Percentiles rank a stretch among this genome's conserved stretches.
phyloP scores from a whole-genome alignment of 1,140 invertebrate species.

The Lithobius niger region DNA sequence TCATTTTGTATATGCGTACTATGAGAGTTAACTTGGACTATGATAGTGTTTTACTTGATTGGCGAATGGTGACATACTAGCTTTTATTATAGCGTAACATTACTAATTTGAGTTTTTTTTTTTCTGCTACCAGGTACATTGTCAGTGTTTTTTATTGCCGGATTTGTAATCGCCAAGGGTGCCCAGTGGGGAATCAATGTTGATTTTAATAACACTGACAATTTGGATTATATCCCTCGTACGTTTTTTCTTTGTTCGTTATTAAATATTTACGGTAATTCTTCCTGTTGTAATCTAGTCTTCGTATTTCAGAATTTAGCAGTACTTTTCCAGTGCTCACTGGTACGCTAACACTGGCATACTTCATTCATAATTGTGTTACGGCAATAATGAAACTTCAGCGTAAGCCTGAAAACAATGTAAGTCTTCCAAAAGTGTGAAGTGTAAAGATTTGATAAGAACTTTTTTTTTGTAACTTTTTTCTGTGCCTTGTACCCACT shows the following conservation, averaged over 20 bases:
- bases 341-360: conserved; percentile 70
- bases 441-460: no score
- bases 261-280: background rate
- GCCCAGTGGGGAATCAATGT: conserved; percentile 64
- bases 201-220: conserved; percentile 34
- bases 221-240: conserved; percentile 34
- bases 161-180: conserved; percentile 61
- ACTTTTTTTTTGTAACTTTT: no score
- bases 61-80: no score
- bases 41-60: no score
- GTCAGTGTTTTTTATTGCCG: conserved; percentile 60
- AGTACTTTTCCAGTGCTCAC: conserved; percentile 48
- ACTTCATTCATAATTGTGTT: conserved; percentile 87
- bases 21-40: no score
- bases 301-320: conserved; percentile 15
- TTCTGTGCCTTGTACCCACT: no score
- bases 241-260: conserved; percentile 1
- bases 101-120: conserved; percentile 4
- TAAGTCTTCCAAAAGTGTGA: no score
- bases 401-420: conserved; percentile 70
- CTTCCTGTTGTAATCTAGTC: conserved; percentile 2
- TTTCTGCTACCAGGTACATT: conserved; percentile 48
- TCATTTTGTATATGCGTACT: no score
- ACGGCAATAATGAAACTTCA: conserved; percentile 75
- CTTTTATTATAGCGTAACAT: no score